Evolutionary conservation across 2,888 invertebrate genomes (phyloP), one percentile per base, ranked within the genome.

Genomic region (Rambutsinella grinnellia): DNA sequence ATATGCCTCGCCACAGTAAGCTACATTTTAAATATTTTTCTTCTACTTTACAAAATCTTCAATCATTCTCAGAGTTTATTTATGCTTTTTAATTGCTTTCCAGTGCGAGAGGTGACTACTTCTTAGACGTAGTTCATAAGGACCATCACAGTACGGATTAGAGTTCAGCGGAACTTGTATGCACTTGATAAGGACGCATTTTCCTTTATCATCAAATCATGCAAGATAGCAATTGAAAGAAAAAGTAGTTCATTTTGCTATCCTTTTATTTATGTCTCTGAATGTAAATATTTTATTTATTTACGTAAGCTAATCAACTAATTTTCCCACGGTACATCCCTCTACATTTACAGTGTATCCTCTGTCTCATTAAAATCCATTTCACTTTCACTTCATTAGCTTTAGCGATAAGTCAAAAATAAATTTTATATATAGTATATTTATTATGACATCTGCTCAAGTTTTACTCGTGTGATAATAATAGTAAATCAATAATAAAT

Each of bases 91-190:
- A 36, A 47, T 53, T 36, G 13, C 21, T 66, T 61, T 78, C 2
- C 65, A 80, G 80, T 44, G 80, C 80, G n/a, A 69, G 54, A 46
- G 80, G 80, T 27, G 78, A 80, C 27, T 80, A 80, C 61, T 80
- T 79, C 61, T 62, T 80, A 28, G 80, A 80, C 19, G 61, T 78
- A 3, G 51, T 75, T 15, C 78, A 78, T 44, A 75, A 78, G 58
- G 75, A 78, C 51, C 36, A 27, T 51, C 67, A 75, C 21, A 36
- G 6, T 8, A 36, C 36, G 6, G n/a, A n/a, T n/a, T n/a, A n/a
- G n/a, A n/a, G n/a, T n/a, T n/a, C n/a, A n/a, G n/a, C n/a, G n/a
- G n/a, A n/a, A n/a, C n/a, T n/a, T n/a, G n/a, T n/a, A n/a, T n/a
- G n/a, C n/a, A n/a, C n/a, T n/a, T n/a, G n/a, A n/a, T n/a, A n/a